Percentiles rank a stretch among this genome's conserved stretches.
phyloP scores from a whole-genome alignment of 23 tunicate genomes.

The Halocynthia aurantium region DNA sequence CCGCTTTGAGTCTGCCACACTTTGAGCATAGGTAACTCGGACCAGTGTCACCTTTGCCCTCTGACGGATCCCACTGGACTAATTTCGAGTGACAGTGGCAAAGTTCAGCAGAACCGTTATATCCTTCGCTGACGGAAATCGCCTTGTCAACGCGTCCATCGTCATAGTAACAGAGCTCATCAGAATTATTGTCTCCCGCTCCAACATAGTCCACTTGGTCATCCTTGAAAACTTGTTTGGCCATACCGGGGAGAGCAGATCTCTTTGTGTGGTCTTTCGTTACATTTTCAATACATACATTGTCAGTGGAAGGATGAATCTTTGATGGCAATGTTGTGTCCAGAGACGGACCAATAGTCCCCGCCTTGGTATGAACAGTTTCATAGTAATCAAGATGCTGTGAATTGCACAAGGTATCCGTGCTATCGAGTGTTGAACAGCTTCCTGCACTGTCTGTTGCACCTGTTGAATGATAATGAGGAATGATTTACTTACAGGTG shows the following conservation, averaged over 20 bases:
- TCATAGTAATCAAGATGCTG: constrained; percentile 6
- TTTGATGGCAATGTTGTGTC: too few relatives aligned
- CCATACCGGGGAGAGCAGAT: constrained; percentile 7
- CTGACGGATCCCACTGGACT: not conserved
- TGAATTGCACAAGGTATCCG: constrained; percentile 58
- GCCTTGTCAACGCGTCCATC: too few relatives aligned
- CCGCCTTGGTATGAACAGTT: not conserved
- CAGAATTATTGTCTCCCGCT: too few relatives aligned
- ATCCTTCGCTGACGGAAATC: too few relatives aligned
- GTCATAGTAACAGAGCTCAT: too few relatives aligned
- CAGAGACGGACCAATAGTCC: too few relatives aligned
- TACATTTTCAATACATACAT: not conserved
- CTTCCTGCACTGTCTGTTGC: constrained; percentile 63
- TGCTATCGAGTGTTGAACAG: constrained; percentile 82
- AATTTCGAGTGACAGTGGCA: not conserved
- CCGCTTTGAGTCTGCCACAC: constrained; percentile 8
- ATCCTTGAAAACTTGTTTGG: not conserved
- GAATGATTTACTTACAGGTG: too few relatives aligned
- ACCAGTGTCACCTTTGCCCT: constrained; percentile 7
- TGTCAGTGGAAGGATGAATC: not conserved
- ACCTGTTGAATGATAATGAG: not conserved
- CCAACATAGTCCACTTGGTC: too few relatives aligned
- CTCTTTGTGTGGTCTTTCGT: not conserved
- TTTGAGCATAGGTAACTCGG: constrained; percentile 21
- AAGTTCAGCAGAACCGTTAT: too few relatives aligned